Base-by-base conservation (phyloP, 2,888 invertebrate species). In the Drosophila macrospina region DNA sequence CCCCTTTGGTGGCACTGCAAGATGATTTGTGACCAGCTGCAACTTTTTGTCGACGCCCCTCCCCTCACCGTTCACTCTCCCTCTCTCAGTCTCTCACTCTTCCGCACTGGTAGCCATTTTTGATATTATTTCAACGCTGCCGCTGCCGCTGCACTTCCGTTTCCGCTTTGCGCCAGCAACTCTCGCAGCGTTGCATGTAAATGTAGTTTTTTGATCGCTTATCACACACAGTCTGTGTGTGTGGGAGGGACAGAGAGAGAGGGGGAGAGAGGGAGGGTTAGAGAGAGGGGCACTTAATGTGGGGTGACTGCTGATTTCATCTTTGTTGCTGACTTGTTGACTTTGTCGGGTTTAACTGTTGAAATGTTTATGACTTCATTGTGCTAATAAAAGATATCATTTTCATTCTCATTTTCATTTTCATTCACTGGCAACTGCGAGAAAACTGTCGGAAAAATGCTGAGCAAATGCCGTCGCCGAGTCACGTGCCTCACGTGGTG, bases 321-420 rank as follows among this genome's bases (percentile, higher is more conserved):
- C 85, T 83, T 62, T 74, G 86, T 71, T 83, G 85, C 74, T 87
- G 85, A 85, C 87, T 87, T 87, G 85, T 87, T 87, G 85, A 85
- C 87, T 87, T 80, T 73, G 61, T 45, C 68, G 55, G 80, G 75
- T 78, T 78, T 83, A 75, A 87, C 86, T 87, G 79, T 74, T 73
- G 87, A 85, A 83, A 74, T 85, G 85, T 87, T 85, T 85, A 87
- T 85, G 86, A 80, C 85, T 87, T 85, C 87, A 85, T 85, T 85
- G 80, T 78, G 78, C 86, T 86, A 86, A 83, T 83, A 86, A 83
- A 86, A 76, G 76, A 78, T 83, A 83, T 78, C 70, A 83, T 86
- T 86, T 83, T 63, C 69, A 65, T 69, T 56, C 55, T 63, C 69
- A 65, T 69, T 56, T 52, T 78, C 70, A 83, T 86, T 86, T 83